Evolutionary conservation across 2,113 vertebrate genomes (phyloP), one percentile per base, ranked within the genome.

Genomic region (Brachyhypopomus gauderio): DNA sequence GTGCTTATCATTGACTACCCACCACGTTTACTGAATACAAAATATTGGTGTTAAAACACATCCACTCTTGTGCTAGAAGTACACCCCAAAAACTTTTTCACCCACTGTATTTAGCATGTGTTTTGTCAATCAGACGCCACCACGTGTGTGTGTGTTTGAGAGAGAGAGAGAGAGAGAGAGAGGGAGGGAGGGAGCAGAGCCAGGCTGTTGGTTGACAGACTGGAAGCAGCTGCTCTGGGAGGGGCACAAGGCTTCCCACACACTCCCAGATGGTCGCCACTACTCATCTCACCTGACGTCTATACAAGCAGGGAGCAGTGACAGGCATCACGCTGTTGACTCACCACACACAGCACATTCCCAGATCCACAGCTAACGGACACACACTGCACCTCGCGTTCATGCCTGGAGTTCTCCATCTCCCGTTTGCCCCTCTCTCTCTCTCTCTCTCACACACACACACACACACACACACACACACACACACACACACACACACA

Each of bases 141-240:
- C 25, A 5, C 45, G 30, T 55, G 62, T 34, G 8, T 52, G 23
- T 14, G 22, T 75, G 56, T 55, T 22, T 79, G 66, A 30, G 22
- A 11, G 17, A 12, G 56, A 20, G 78, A 19, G 77, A 4, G 52
- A 6, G 38, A 7, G 78, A 5, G 76, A 19, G 72, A 45, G 58
- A 48, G 59, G 41, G 48, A 72, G 72, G 59, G 62, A 62, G 63
- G 75, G 78, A 78, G 70, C 85, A 87, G 78, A 85, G 87, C 38
- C 84, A 85, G 87, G 82, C 88, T 82, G 71, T 88, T 90, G 86
- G 85, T 83, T 92, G 89, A 93, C 88, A 89, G 87, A 92, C 89
- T 82, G 86, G 85, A 90, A 92, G 90, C 92, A 92, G 91, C 90
- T 94, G 93, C 89, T 92, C 90, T 81, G 87, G 85, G 89, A 83